phyloP scores from a whole-genome alignment of 2,113 vertebrate species.

The Siniperca knerii region DNA sequence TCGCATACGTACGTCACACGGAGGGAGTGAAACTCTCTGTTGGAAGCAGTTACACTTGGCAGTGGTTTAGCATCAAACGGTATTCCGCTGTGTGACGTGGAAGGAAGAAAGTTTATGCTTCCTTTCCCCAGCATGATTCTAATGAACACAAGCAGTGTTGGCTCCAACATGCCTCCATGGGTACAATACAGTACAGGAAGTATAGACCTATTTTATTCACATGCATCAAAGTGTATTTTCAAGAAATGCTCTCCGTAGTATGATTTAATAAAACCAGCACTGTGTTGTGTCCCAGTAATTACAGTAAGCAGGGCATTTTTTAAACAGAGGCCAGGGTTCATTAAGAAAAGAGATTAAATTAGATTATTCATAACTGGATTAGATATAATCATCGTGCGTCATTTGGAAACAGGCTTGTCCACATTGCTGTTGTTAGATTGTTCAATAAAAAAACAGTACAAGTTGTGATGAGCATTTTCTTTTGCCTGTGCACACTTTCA shows the following conservation, averaged over 20 bases:
- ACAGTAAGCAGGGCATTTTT: slow-evolving; percentile 9
- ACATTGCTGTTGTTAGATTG: background rate
- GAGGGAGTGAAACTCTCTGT: background rate
- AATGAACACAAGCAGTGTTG: slow-evolving; percentile 23
- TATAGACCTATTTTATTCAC: background rate
- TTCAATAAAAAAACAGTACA: background rate
- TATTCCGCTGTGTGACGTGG: slow-evolving; percentile 1
- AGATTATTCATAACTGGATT: slow-evolving; percentile 31
- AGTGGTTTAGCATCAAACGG: background rate
- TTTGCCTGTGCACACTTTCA: background rate
- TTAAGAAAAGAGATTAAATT: slow-evolving; percentile 33
- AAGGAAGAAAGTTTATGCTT: slow-evolving; percentile 28
- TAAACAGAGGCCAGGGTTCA: background rate
- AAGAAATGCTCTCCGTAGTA: background rate
- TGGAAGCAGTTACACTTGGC: slow-evolving; percentile 20
- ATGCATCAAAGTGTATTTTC: slow-evolving; percentile 20
- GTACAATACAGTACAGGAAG: slow-evolving; percentile 18
- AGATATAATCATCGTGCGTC: background rate
- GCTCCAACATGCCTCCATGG: slow-evolving; percentile 10
- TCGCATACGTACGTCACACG: background rate
- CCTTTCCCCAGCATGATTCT: slow-evolving; percentile 6
- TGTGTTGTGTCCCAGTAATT: slow-evolving; percentile 32
- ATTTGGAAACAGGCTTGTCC: slow-evolving; percentile 1
- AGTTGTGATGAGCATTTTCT: background rate
- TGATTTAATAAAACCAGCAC: slow-evolving; percentile 22